phyloP scores from a whole-genome alignment of 2,888 invertebrate species.

The Meandrusa payeni region DNA sequence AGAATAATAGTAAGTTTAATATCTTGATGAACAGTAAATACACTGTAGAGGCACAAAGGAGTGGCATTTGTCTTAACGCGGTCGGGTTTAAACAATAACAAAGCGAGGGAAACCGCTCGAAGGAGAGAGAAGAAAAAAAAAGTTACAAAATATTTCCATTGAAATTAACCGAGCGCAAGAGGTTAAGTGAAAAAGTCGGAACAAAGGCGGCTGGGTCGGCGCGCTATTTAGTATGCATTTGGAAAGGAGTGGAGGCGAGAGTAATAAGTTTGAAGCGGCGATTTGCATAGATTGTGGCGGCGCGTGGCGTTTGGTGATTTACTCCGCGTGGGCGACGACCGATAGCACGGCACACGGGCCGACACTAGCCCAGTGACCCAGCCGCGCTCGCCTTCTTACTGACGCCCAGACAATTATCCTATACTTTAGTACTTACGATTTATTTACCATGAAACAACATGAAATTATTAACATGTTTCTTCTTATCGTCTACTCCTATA shows the following conservation, averaged over 20 bases:
- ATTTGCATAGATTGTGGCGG: slow-evolving; percentile 77
- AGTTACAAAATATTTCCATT: slow-evolving; percentile 41
- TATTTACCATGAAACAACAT: too few species aligned
- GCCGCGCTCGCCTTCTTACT: too few species aligned
- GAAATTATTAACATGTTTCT: too few species aligned
- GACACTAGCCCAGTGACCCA: too few species aligned
- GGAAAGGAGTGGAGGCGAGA: slow-evolving; percentile 78
- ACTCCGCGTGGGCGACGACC: slow-evolving; percentile 41
- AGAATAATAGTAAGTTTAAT: background rate
- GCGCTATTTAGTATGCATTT: slow-evolving; percentile 77
- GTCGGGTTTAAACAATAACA: slow-evolving; percentile 26
- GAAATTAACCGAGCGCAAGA: slow-evolving; percentile 43
- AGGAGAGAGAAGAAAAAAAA: slow-evolving; percentile 27
- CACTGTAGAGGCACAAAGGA: slow-evolving; percentile 18
- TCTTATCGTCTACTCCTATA: too few species aligned
- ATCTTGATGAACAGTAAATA: slow-evolving; percentile 2
- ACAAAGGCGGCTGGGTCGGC: slow-evolving; percentile 63
- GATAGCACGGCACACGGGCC: slow-evolving; percentile 55
- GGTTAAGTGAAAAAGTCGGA: slow-evolving; percentile 62
- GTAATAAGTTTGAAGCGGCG: slow-evolving; percentile 74
- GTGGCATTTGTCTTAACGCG: slow-evolving; percentile 21
- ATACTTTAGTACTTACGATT: too few species aligned
- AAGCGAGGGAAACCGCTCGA: slow-evolving; percentile 23
- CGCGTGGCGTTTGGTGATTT: slow-evolving; percentile 59
- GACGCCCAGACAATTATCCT: too few species aligned